Percentiles rank a stretch among this genome's conserved stretches.
Conservation (phyloP, 2,113 vertebrate genomes). For the Prunella himalayana region DNA sequence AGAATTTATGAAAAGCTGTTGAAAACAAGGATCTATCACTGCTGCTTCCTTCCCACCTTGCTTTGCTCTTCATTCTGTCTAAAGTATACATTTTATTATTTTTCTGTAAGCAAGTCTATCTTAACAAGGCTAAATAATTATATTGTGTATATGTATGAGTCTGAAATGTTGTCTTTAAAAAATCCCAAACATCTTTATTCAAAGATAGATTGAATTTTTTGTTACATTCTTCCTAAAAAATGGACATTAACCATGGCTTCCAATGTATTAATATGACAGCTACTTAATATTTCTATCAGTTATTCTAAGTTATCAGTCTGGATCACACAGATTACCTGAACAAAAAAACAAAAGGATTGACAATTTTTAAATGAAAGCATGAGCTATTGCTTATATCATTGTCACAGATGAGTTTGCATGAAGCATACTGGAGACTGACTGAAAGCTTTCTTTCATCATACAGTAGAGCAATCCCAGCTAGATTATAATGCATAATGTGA, state of each 20-base stretch:
- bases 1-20: conserved; percentile 23
- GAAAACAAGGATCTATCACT: neutral
- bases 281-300: neutral
- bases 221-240: neutral
- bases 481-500: neutral
- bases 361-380: neutral
- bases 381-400: neutral
- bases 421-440: neutral
- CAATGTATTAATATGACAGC: neutral
- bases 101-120: neutral
- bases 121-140: neutral
- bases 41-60: neutral
- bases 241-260: neutral
- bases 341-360: neutral
- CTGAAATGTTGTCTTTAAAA: neutral
- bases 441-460: neutral
- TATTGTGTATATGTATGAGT: neutral
- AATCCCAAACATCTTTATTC: neutral
- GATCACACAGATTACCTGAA: neutral
- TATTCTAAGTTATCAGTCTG: neutral
- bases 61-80: neutral
- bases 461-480: neutral
- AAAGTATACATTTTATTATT: neutral
- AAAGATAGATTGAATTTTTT: neutral
- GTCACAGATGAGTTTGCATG: neutral